Percentiles rank a stretch among this genome's conserved stretches.
phyloP scores from a whole-genome alignment of 2,888 invertebrate genomes.

The Drosophila meridionalis region DNA sequence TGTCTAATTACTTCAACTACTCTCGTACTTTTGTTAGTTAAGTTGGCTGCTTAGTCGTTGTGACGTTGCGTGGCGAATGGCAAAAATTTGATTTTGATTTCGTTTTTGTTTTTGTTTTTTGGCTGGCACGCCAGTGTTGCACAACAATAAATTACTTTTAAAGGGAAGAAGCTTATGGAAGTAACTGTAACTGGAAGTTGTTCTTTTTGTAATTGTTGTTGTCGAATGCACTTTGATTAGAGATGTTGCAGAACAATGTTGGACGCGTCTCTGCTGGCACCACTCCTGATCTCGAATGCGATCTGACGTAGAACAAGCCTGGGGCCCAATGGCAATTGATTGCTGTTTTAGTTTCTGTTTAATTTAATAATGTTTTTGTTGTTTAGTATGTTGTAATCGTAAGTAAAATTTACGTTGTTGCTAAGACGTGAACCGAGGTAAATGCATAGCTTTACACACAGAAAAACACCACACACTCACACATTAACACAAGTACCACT shows the following conservation, averaged over 20 bases:
- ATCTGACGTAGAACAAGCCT: conserved; percentile 29
- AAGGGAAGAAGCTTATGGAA: conserved; percentile 52
- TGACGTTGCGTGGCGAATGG: conserved; percentile 52
- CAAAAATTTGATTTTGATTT: conserved; percentile 29
- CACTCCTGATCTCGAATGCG: conserved; percentile 21
- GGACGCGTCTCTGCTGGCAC: conserved; percentile 7
- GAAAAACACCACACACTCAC: conserved; percentile 30
- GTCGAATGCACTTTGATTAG: conserved; percentile 12
- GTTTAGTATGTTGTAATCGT: conserved; percentile 75
- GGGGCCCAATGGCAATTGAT: conserved; percentile 31
- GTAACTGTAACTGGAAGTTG: conserved; percentile 51
- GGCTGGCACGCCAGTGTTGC: conserved; percentile 37
- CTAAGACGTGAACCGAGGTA: conserved; percentile 69
- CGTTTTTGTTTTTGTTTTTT: conserved; percentile 7
- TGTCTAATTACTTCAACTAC: conserved; percentile 18
- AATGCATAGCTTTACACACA: conserved; percentile 41
- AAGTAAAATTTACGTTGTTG: conserved; percentile 69
- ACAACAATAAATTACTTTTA: conserved; percentile 17
- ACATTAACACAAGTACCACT: conserved; percentile 23
- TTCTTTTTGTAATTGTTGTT: conserved; percentile 10
- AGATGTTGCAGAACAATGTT: conserved; percentile 18
- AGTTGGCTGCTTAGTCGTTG: conserved; percentile 40
- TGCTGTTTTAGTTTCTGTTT: conserved; percentile 56
- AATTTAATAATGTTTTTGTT: conserved; percentile 58
- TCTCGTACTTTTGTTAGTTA: conserved; percentile 25